Evolutionary conservation across 1,140 invertebrate genomes (phyloP).

Genomic region (Adoxophyes honmai): DNA sequence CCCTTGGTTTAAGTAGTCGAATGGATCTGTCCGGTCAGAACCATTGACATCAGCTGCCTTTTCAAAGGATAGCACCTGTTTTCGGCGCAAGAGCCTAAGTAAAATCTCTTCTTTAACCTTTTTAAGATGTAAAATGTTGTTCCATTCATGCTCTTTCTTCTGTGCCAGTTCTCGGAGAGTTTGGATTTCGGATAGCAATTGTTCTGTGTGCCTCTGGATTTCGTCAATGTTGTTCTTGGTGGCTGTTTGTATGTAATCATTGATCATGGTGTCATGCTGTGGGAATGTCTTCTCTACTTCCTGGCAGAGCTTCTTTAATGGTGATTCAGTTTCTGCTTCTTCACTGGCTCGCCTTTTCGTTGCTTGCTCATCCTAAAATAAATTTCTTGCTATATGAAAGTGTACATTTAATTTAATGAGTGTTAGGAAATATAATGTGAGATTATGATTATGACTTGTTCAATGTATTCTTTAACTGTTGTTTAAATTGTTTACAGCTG

Average conservation of each 20-base stretch:
- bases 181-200: constrained; percentile 80
- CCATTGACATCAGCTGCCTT: constrained; percentile 63
- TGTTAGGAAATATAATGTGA: too few species aligned
- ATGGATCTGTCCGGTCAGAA: constrained; percentile 53
- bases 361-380: constrained; percentile 51
- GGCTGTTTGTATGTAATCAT: constrained; percentile 79
- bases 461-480: too few species aligned
- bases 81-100: constrained; percentile 81
- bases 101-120: constrained; percentile 90
- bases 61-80: constrained; percentile 78
- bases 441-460: too few species aligned
- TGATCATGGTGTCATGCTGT: constrained; percentile 78
- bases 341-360: constrained; percentile 54
- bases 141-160: constrained; percentile 91
- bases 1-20: constrained; percentile 61
- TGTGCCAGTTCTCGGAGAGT: constrained; percentile 82
- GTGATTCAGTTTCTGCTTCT: constrained; percentile 61
- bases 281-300: constrained; percentile 77
- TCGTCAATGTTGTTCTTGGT: constrained; percentile 78
- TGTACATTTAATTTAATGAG: too few species aligned
- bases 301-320: constrained; percentile 73
- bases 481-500: too few species aligned
- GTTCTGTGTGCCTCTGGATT: constrained; percentile 78
- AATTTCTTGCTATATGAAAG: too few species aligned
- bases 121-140: constrained; percentile 86